Conservation (phyloP, 2,888 invertebrate species). For the Parthenolecanium corni region DNA sequence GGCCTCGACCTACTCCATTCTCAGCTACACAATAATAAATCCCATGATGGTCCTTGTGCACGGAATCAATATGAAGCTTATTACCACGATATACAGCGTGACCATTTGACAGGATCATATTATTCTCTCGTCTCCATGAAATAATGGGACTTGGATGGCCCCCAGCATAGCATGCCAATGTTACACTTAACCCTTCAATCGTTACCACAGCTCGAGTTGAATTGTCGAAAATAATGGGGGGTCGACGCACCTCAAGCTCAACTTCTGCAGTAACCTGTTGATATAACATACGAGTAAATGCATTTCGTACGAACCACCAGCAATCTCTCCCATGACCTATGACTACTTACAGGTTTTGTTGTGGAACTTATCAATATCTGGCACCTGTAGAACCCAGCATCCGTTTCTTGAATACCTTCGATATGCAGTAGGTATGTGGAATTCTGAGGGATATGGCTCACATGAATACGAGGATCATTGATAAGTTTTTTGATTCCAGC, state of each 20-base stretch:
- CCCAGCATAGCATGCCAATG: constrained; percentile 77
- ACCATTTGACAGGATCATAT: constrained; percentile 84
- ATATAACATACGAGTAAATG: not conserved
- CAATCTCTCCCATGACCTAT: not conserved
- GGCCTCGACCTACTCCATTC: constrained; percentile 76
- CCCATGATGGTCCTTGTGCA: constrained; percentile 79
- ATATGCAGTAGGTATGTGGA: constrained; percentile 55
- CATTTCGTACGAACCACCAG: too few relatives aligned
- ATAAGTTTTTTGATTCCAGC: constrained; percentile 72
- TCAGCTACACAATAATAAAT: constrained; percentile 90
- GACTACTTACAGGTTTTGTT: constrained; percentile 45
- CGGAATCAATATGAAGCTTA: constrained; percentile 58
- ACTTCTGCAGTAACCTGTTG: constrained; percentile 58
- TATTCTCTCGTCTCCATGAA: constrained; percentile 85
- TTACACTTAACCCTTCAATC: constrained; percentile 61
- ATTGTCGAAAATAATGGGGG: constrained; percentile 85
- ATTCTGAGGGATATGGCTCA: constrained; percentile 67
- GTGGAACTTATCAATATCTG: constrained; percentile 70
- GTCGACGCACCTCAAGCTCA: constrained; percentile 71
- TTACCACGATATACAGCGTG: constrained; percentile 73
- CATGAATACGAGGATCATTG: constrained; percentile 69
- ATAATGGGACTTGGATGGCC: constrained; percentile 76
- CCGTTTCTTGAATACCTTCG: constrained; percentile 87
- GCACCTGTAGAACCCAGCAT: constrained; percentile 77
- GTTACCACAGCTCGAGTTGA: constrained; percentile 74